Evolutionary conservation across 2,888 invertebrate species (phyloP), one percentile per base, ranked within the genome.

Genomic region (Drosophila recens): DNA sequence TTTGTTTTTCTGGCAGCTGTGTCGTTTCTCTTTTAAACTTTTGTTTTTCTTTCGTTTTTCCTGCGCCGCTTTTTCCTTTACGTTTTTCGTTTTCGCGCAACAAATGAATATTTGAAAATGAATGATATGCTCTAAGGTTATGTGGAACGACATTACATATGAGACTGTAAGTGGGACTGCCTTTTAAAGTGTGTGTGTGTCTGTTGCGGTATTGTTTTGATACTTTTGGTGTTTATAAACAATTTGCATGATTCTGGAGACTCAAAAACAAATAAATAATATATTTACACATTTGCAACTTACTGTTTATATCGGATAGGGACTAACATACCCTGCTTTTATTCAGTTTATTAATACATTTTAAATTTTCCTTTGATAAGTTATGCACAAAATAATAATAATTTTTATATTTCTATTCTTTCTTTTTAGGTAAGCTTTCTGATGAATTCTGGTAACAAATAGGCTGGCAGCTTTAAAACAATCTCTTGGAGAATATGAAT

Each of bases 21-120:
- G 65, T 49, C 46, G 36, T 67, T 57, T 72, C 66, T 36, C 53
- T 69, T 45, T 42, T 34, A 34, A 48, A 45, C 52, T 62, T 72
- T 52, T 63, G 45, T 54, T 67, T 46, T 52, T 57, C 15, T 51
- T 40, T 3, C 40, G 9, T 34, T 54, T 51, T 33, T 54, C 23
- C 43, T 34, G 10, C 15, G 40, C 36, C 40, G 38, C 36, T 58
- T 63, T 67, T 64, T 62, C 38, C 38, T 38, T 38, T 43, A 63
- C 59, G 38, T 52, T 61, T 67, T 63, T 36, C 43, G 8, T 4
- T 36, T 56, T 56, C 23, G 45, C 45, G 34, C 56, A 45, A 57
- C 17, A 72, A 72, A 58, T 54, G 67, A 75, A 71, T 75, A 67
- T 75, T 75, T 69, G 65, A 61, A 58, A 75, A 67, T 69, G 36